phyloP scores from a whole-genome alignment of 2,113 vertebrate genomes.

The Stegastes partitus region DNA sequence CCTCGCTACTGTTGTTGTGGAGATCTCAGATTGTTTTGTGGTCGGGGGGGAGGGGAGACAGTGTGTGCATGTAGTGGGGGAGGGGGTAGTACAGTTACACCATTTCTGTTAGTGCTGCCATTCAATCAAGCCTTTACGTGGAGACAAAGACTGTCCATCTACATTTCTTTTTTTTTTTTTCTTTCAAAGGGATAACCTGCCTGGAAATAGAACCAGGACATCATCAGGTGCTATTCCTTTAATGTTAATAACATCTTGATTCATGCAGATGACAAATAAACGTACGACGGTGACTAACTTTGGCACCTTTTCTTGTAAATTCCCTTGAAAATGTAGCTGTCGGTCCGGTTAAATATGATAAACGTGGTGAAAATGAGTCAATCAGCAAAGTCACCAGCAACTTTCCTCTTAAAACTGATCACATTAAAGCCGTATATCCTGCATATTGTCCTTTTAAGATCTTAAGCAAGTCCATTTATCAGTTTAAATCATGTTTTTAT shows the following conservation, averaged over 20 bases:
- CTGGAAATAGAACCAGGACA: not conserved
- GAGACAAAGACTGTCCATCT: constrained; percentile 16
- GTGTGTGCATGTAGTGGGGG: constrained; percentile 18
- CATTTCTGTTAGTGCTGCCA: constrained; percentile 33
- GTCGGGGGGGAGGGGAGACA: constrained; percentile 57
- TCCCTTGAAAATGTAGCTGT: too few relatives aligned
- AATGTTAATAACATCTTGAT: constrained; percentile 16
- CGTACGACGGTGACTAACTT: too few relatives aligned
- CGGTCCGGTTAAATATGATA: too few relatives aligned
- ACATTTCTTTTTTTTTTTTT: constrained; percentile 2
- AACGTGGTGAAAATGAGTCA: too few relatives aligned
- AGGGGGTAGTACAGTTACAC: constrained; percentile 34
- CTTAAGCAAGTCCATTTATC: too few relatives aligned
- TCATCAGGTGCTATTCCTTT: not conserved
- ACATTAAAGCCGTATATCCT: too few relatives aligned
- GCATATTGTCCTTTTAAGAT: too few relatives aligned
- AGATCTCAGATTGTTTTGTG: constrained; percentile 34
- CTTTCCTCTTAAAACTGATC: too few relatives aligned
- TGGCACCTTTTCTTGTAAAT: too few relatives aligned
- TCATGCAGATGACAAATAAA: constrained; percentile 7
- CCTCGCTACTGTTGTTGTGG: constrained; percentile 21
- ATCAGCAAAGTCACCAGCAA: too few relatives aligned
- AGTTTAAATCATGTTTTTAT: too few relatives aligned
- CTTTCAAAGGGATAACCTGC: constrained; percentile 1
- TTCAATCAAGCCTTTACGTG: constrained; percentile 24